Conservation (phyloP, 2,113 vertebrate species). For the Arothron firmamentum region DNA sequence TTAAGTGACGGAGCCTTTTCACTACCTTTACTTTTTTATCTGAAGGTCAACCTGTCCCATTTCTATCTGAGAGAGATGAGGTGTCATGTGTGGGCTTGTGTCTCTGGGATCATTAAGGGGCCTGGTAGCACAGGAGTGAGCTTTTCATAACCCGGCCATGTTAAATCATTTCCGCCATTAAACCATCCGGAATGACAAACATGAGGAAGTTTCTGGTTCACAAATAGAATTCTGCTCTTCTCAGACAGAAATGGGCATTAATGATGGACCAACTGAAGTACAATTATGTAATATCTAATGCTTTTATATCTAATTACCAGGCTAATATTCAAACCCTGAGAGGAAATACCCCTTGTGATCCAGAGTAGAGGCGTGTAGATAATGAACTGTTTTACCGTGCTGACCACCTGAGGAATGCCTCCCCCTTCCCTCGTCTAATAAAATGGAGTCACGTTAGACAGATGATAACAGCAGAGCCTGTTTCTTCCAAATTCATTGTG, state of each 20-base stretch:
- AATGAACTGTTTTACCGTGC: constrained; percentile 50
- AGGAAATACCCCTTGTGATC: constrained; percentile 53
- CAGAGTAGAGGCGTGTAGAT: constrained; percentile 31
- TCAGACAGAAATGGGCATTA: constrained; percentile 41
- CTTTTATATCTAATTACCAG: constrained; percentile 67
- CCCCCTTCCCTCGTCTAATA: constrained; percentile 37
- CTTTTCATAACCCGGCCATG: constrained; percentile 42
- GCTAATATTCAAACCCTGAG: constrained; percentile 60
- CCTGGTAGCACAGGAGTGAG: constrained; percentile 17
- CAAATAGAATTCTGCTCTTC: constrained; percentile 13
- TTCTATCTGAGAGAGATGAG: constrained; percentile 37
- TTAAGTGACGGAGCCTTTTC: constrained; percentile 49
- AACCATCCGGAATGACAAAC: constrained; percentile 46
- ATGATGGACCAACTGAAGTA: constrained; percentile 58
- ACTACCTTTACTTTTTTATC: constrained; percentile 45
- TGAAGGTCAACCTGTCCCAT: constrained; percentile 59
- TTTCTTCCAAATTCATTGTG: constrained; percentile 7
- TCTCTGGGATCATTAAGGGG: constrained; percentile 53
- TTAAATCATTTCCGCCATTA: constrained; percentile 39
- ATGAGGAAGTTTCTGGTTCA: constrained; percentile 38
- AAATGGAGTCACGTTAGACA: constrained; percentile 32
- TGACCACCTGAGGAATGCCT: constrained; percentile 50
- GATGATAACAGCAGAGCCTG: constrained; percentile 24
- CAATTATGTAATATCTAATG: constrained; percentile 57
- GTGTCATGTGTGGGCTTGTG: constrained; percentile 32